Evolutionary conservation across 2,797 vertebrate genomes (phyloP).

Genomic region (Neosilurus mollespiculum): DNA sequence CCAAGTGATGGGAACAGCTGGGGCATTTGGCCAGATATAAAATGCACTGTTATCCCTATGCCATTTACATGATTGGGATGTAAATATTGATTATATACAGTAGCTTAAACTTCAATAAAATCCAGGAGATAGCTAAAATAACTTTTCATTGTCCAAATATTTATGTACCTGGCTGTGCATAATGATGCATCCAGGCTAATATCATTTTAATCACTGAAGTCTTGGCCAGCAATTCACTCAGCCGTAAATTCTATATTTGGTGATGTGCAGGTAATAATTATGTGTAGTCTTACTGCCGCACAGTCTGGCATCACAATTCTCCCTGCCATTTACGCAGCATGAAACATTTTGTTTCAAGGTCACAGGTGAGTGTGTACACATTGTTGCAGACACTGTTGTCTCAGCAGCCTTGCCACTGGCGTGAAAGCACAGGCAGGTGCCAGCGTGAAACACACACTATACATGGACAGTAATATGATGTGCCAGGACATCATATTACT

Average conservation of each 20-base stretch:
- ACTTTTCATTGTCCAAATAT: neutral
- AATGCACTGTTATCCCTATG: neutral
- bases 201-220: neutral
- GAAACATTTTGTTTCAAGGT: conserved; percentile 52
- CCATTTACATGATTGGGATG: neutral
- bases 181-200: neutral
- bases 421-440: conserved; percentile 59
- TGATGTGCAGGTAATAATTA: neutral
- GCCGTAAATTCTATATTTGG: conserved; percentile 3
- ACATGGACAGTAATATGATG: neutral
- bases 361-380: conserved; percentile 57
- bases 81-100: neutral
- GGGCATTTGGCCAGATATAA: too few species aligned
- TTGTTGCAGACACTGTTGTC: conserved; percentile 60
- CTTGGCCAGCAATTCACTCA: neutral
- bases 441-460: conserved; percentile 51
- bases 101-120: neutral
- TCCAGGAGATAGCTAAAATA: neutral
- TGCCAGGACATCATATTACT: conserved; percentile 59
- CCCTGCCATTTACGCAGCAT: conserved; percentile 22
- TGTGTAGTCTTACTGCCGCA: neutral
- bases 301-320: conserved; percentile 23
- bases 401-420: conserved; percentile 63
- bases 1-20: neutral
- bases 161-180: neutral